Conservation (phyloP, 2,888 invertebrate species). For the Tetragnatha montana region DNA sequence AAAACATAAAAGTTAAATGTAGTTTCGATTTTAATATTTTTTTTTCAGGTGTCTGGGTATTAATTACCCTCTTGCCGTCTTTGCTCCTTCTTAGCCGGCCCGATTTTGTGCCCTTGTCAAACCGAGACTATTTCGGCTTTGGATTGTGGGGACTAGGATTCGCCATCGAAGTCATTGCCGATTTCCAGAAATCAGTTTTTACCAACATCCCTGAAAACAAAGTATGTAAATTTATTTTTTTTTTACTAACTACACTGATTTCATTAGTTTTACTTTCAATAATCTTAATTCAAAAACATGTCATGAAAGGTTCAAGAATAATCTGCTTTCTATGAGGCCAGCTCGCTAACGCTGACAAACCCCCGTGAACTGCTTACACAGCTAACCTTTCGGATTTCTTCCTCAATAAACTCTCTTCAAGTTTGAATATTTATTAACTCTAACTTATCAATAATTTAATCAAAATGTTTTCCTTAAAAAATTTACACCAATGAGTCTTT, state of each 20-base stretch:
- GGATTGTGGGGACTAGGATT: conserved; percentile 74
- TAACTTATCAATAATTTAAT: no score
- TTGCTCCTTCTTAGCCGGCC: conserved; percentile 75
- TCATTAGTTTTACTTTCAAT: neutral
- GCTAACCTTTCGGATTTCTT: no score
- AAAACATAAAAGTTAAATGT: no score
- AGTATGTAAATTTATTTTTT: conserved; percentile 18
- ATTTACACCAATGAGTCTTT: no score
- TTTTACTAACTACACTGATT: neutral
- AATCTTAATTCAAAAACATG: neutral
- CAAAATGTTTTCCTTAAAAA: no score
- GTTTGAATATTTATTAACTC: no score
- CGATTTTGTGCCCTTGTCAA: conserved; percentile 74
- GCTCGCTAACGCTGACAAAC: no score
- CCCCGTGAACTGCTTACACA: no score
- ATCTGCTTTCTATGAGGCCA: neutral
- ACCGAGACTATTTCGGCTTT: conserved; percentile 76
- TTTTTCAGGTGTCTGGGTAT: conserved; percentile 76
- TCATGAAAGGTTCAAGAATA: no score
- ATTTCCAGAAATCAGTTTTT: conserved; percentile 69
- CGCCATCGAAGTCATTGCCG: conserved; percentile 66
- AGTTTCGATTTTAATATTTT: neutral
- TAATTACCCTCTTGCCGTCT: conserved; percentile 76
- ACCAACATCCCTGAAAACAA: conserved; percentile 60
- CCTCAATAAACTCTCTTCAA: no score